Evolutionary conservation across 92 coral and sea anemone genomes (phyloP), one percentile per base, ranked within the genome.

Genomic region (Pocillopora meandrina): DNA sequence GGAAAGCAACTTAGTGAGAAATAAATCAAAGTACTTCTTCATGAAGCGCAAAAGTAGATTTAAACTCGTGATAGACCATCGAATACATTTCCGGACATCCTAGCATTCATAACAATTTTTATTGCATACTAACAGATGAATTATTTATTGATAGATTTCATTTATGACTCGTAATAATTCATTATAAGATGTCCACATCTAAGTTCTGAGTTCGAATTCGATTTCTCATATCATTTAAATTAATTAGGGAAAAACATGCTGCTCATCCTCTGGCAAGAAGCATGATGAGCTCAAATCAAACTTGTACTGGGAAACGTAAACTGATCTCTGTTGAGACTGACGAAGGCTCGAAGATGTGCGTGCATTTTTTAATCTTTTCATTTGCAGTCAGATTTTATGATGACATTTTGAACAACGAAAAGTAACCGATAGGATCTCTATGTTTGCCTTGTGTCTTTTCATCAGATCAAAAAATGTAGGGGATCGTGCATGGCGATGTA

Each of bases 81-180:
- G 21, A 35, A 7, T 47, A 19, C 61, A 69, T 58, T 81, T 81
- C 84, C 67, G 75, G 84, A 34, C 76, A 49, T 80, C 47, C 61
- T 80, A 56, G 14, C 58, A 18, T 31, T 69, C 15, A 69, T 59
- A 19, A 81, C 72, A 58, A 20, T 35, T 65, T 56, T 81, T 81
- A 71, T 70, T 70, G 8, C 56, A n/a, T 70, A 58, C 57, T 35
- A 42, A 42, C 52, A 42, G 55, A 31, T 26, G 34, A 68, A 47
- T n/a, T 34, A 33, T 35, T 16, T 21, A 20, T 34, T 59, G 13
- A 56, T 70, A n/a, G 35, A 81, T 81, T 42, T 81, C 12, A 66
- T 42, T 16, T 42, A 34, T 5, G 74, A 16, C 42, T 34, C 16
- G 56, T 36, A 34, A 36, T 70, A 70, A 70, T 70, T 70, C 47